A percentile compares a stretch with the other conserved stretches of the same genome.
phyloP scores from a whole-genome alignment of 2,113 vertebrate species.

The Embiotoca jacksoni region DNA sequence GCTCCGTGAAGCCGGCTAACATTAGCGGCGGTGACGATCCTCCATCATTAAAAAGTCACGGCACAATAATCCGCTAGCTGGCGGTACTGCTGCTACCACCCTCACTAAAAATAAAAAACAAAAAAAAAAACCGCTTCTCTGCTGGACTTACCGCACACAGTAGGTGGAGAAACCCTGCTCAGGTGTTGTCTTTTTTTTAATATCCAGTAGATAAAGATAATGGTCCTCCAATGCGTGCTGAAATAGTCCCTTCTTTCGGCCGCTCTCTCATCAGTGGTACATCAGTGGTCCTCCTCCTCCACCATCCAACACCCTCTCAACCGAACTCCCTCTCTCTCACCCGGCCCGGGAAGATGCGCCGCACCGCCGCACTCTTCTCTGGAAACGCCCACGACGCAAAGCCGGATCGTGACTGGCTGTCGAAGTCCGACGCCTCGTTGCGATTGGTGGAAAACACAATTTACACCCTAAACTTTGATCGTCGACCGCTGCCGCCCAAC shows the following conservation, averaged over 20 bases:
- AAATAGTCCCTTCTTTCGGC: conserved; percentile 54
- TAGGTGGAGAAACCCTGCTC: conserved; percentile 31
- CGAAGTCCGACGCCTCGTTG: neutral
- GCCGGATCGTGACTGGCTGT: conserved; percentile 69
- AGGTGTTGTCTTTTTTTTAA: conserved; percentile 16
- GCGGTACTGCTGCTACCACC: conserved; percentile 55
- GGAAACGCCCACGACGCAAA: conserved; percentile 61
- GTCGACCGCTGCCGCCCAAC: conserved; percentile 37
- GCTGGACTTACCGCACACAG: conserved; percentile 72
- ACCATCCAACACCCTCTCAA: conserved; percentile 79
- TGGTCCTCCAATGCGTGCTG: conserved; percentile 41
- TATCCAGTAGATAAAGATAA: conserved; percentile 36
- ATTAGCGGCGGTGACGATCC: conserved; percentile 65
- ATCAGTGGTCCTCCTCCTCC: conserved; percentile 64
- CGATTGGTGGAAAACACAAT: conserved; percentile 70
- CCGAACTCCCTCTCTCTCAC: conserved; percentile 71
- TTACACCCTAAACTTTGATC: conserved; percentile 63
- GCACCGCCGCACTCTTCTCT: conserved; percentile 30
- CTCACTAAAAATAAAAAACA: conserved; percentile 5
- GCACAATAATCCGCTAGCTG: conserved; percentile 84
- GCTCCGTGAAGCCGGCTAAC: conserved; percentile 59
- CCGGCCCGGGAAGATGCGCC: conserved; percentile 57
- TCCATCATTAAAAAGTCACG: conserved; percentile 81
- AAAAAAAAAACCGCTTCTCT: neutral
- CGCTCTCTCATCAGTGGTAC: conserved; percentile 81